Conservation (phyloP, 2,797 vertebrate genomes). For the Phyllotis vaccarum region DNA sequence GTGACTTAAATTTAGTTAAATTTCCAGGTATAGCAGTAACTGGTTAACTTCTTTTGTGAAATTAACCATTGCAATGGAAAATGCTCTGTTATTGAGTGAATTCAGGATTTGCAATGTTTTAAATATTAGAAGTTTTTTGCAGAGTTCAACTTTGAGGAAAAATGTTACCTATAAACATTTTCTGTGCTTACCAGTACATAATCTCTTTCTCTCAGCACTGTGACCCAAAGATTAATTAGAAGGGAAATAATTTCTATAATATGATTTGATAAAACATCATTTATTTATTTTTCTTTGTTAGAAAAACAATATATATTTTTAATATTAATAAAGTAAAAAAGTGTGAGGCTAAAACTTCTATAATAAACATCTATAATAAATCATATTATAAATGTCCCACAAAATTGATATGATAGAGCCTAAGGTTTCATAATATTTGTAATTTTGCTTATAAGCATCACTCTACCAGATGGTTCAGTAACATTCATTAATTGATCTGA, state of each 20-base stretch:
- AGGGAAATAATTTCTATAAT: neutral
- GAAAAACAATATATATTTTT: neutral
- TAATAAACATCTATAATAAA: too few relatives aligned
- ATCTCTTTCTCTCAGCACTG: neutral
- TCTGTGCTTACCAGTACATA: too few relatives aligned
- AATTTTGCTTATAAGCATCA: neutral
- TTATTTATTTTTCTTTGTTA: neutral
- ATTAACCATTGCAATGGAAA: neutral
- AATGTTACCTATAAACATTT: neutral
- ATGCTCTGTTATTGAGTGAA: neutral
- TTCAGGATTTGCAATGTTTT: neutral
- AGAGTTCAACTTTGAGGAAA: neutral
- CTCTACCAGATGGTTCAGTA: neutral
- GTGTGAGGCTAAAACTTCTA: neutral
- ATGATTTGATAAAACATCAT: neutral
- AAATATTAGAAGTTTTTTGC: neutral
- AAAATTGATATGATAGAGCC: neutral
- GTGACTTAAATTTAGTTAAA: neutral
- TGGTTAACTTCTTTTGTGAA: neutral
- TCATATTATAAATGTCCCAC: neutral
- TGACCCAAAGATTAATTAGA: neutral
- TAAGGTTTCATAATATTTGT: neutral
- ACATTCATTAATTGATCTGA: neutral
- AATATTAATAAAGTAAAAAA: neutral
- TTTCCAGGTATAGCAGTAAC: neutral